Evolutionary conservation across 2,113 vertebrate genomes (phyloP).

Genomic region (Ahaetulla prasina): DNA sequence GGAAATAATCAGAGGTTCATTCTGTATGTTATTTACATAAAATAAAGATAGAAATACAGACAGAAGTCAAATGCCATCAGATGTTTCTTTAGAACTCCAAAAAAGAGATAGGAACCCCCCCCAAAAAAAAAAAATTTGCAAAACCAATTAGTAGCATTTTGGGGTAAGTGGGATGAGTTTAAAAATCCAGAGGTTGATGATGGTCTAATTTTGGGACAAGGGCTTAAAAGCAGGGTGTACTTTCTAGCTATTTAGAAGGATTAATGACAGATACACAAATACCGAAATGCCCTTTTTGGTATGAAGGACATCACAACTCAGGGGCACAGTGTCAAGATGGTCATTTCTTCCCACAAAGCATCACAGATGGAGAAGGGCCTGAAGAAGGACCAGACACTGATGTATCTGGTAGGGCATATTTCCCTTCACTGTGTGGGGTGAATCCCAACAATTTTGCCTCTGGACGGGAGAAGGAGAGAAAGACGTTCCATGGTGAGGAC

Average conservation of each 20-base stretch:
- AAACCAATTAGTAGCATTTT: too few species aligned
- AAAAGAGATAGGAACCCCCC: neutral
- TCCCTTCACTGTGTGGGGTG: neutral
- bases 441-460: neutral
- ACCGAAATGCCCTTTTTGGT: too few species aligned
- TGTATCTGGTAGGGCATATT: too few species aligned
- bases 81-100: neutral
- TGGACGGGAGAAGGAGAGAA: neutral
- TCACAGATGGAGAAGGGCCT: too few species aligned
- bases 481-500: too few species aligned
- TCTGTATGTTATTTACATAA: neutral
- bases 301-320: too few species aligned
- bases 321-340: too few species aligned
- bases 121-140: neutral
- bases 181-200: neutral
- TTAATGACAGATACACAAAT: too few species aligned
- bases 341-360: too few species aligned
- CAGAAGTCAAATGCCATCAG: neutral
- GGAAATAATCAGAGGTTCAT: neutral
- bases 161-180: neutral
- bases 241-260: too few species aligned
- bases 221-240: neutral
- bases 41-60: neutral
- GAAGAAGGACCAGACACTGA: too few species aligned
- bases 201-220: neutral